Conservation (phyloP, 2,797 vertebrate species). For the Labeo calbasu region DNA sequence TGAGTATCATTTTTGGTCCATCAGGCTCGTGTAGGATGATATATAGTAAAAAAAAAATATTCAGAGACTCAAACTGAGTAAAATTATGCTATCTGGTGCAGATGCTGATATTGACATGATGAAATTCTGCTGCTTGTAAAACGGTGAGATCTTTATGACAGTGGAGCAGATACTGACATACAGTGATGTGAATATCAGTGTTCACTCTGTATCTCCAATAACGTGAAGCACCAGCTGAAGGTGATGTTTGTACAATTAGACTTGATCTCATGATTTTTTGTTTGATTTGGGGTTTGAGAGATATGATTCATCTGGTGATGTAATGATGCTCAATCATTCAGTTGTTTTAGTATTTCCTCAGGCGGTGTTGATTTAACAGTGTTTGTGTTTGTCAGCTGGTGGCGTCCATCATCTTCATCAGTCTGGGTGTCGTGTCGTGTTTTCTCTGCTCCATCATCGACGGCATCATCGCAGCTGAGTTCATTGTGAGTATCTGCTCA, state of each 20-base stretch:
- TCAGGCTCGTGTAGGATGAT: too few relatives aligned
- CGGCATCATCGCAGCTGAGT: conserved; percentile 89
- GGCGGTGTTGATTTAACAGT: neutral
- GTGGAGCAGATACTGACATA: too few relatives aligned
- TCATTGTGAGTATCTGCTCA: conserved; percentile 84
- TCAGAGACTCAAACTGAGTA: too few relatives aligned
- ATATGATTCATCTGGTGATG: neutral
- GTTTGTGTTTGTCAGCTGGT: conserved; percentile 76
- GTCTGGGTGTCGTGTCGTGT: conserved; percentile 87
- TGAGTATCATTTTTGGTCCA: too few relatives aligned
- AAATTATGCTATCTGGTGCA: too few relatives aligned
- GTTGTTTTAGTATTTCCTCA: neutral
- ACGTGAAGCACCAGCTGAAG: neutral
- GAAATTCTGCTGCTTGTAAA: too few relatives aligned
- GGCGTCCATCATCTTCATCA: conserved; percentile 93
- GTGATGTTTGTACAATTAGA: neutral
- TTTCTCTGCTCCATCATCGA: conserved; percentile 93
- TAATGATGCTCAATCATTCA: neutral
- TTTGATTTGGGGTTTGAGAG: neutral
- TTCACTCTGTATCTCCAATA: too few relatives aligned
- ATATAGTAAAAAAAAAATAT: too few relatives aligned
- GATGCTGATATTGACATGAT: too few relatives aligned
- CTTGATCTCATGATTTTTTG: neutral
- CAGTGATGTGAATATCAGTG: too few relatives aligned
- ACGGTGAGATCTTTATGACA: too few relatives aligned